Percentiles rank a stretch among this genome's conserved stretches.
Conservation (phyloP, 2,888 invertebrate genomes). For the Ischnus inquisitorius region DNA sequence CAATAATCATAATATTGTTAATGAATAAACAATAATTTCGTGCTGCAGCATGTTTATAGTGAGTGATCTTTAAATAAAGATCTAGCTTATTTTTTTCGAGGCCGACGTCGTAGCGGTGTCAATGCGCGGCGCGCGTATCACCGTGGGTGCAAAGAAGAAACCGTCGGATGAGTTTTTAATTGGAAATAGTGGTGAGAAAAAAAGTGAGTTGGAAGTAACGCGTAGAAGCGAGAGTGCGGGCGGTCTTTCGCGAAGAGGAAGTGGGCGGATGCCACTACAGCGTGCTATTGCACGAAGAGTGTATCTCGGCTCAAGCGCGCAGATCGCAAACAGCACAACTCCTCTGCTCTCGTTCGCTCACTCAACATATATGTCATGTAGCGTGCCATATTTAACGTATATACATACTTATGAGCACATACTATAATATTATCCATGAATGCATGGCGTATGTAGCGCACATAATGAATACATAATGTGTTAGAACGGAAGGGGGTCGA, state of each 20-base stretch:
- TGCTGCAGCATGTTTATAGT: neutral
- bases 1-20: no score
- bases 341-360: slow-evolving; percentile 11
- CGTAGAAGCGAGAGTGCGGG: neutral
- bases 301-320: neutral
- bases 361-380: slow-evolving; percentile 25
- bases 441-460: slow-evolving; percentile 66
- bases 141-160: slow-evolving; percentile 47
- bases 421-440: slow-evolving; percentile 66
- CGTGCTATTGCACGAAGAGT: slow-evolving; percentile 12
- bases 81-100: neutral
- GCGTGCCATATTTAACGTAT: slow-evolving; percentile 56
- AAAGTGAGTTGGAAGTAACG: slow-evolving; percentile 29
- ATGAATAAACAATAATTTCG: no score
- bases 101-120: neutral
- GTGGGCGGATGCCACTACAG: slow-evolving; percentile 46
- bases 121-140: slow-evolving; percentile 22
- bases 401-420: slow-evolving; percentile 60
- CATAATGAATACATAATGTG: slow-evolving; percentile 69
- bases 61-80: neutral
- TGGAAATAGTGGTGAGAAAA: slow-evolving; percentile 50
- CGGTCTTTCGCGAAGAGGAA: slow-evolving; percentile 1
- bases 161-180: slow-evolving; percentile 59
- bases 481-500: slow-evolving; percentile 64
- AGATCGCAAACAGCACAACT: neutral